These are phyloP conservation scores for Glyptemys insculpta DNA, from an alignment of 2,797 vertebrate genomes.

Conservation along the genomic window DNA sequence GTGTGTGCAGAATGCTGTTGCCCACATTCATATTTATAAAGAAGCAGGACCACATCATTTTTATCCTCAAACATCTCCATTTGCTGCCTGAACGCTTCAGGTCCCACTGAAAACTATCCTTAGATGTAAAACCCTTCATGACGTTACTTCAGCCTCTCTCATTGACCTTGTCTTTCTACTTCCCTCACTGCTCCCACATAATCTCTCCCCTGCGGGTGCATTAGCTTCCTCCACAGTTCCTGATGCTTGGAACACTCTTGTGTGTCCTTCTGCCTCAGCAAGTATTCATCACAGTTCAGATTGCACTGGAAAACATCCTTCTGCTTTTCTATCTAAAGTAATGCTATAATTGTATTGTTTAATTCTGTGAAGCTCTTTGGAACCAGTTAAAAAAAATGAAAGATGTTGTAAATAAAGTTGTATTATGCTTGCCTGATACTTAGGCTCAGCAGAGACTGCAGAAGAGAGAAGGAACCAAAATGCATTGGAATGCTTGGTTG, in stretches of 20 bases:
- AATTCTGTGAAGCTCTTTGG: not conserved
- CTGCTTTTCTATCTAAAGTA: constrained; percentile 19
- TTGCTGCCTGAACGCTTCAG: not conserved
- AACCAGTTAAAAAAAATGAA: not conserved
- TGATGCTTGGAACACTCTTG: not conserved
- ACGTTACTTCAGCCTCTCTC: not conserved
- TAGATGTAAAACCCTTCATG: not conserved
- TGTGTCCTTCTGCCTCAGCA: not conserved
- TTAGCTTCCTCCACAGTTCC: not conserved
- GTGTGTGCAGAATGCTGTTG: not conserved
- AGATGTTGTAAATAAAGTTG: not conserved
- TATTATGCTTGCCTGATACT: not conserved
- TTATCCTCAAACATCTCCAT: not conserved
- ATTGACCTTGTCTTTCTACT: not conserved
- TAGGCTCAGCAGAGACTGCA: not conserved
- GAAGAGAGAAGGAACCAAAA: not conserved
- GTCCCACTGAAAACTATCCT: not conserved
- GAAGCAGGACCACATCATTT: fast-evolving
- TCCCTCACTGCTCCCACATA: not conserved
- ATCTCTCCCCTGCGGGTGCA: not conserved
- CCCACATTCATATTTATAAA: not conserved
- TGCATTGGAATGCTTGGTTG: not conserved
- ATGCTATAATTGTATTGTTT: not conserved
- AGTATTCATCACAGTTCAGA: constrained; percentile 27
- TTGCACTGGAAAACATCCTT: not conserved